A percentile compares a stretch with the other conserved stretches of the same genome.
Conservation (phyloP, 2,113 vertebrate species). For the Solea senegalensis region DNA sequence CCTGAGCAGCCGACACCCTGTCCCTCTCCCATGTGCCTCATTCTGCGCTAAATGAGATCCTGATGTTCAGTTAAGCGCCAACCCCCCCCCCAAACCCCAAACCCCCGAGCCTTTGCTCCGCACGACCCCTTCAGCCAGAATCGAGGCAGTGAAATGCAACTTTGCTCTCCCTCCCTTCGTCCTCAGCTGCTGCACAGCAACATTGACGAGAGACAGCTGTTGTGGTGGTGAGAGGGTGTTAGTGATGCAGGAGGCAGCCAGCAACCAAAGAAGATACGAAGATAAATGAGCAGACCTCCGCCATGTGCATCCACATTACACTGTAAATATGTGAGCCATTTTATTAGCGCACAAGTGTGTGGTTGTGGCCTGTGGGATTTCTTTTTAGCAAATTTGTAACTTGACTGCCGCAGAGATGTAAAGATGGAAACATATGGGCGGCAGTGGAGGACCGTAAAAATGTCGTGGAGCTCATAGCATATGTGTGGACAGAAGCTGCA, state of each 20-base stretch:
- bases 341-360: constrained; percentile 26
- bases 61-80: constrained; percentile 67
- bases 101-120: not conserved
- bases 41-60: constrained; percentile 73
- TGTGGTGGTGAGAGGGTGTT: constrained; percentile 50
- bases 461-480: constrained; percentile 4
- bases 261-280: constrained; percentile 29
- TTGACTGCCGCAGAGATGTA: constrained; percentile 7
- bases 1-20: constrained; percentile 48
- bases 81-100: not conserved
- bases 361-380: constrained; percentile 35
- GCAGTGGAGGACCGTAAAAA: constrained; percentile 23
- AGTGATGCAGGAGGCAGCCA: constrained; percentile 56
- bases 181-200: constrained; percentile 66
- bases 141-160: constrained; percentile 54
- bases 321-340: constrained; percentile 31
- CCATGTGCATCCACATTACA: not conserved
- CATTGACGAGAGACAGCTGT: constrained; percentile 73
- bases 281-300: constrained; percentile 48
- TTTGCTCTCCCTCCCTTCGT: constrained; percentile 52
- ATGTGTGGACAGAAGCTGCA: constrained; percentile 4
- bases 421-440: constrained; percentile 37
- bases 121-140: constrained; percentile 28
- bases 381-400: constrained; percentile 37
- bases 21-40: constrained; percentile 57